phyloP scores from a whole-genome alignment of 2,888 invertebrate species.

The Congeria kusceri region DNA sequence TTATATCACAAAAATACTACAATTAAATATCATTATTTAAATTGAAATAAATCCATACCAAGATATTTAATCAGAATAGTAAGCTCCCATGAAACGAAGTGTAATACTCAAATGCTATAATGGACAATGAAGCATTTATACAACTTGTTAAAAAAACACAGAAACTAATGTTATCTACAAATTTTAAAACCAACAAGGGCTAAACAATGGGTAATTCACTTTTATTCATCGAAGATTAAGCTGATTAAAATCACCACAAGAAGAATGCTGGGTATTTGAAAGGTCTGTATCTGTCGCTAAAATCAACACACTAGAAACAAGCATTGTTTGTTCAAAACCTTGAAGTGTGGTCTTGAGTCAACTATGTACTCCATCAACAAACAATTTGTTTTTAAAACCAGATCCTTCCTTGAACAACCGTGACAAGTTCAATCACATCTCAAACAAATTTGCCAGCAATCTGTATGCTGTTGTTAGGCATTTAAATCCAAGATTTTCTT shows the following conservation, averaged over 20 bases:
- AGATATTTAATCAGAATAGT: too few species aligned
- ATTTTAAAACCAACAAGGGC: background rate
- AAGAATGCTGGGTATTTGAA: background rate
- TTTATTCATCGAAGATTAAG: constrained; percentile 1
- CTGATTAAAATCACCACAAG: background rate
- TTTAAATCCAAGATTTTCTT: too few species aligned
- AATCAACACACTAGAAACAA: constrained; percentile 23
- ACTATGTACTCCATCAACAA: constrained; percentile 16
- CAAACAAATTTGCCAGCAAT: constrained; percentile 37
- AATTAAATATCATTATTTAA: too few species aligned
- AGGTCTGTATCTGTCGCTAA: constrained; percentile 1
- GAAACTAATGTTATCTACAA: too few species aligned
- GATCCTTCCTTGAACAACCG: constrained; percentile 7
- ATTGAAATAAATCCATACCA: too few species aligned
- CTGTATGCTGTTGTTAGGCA: too few species aligned
- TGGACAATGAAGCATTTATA: too few species aligned
- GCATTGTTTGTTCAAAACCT: constrained; percentile 12
- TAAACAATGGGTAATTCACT: constrained; percentile 9
- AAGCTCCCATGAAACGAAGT: too few species aligned
- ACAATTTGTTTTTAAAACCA: constrained; percentile 20
- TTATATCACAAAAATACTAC: too few species aligned
- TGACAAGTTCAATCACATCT: constrained; percentile 34
- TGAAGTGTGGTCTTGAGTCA: constrained; percentile 7
- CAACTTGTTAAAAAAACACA: too few species aligned
- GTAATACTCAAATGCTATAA: too few species aligned